Conservation (phyloP, 2,797 vertebrate species). For the Sebastes diploproa region DNA sequence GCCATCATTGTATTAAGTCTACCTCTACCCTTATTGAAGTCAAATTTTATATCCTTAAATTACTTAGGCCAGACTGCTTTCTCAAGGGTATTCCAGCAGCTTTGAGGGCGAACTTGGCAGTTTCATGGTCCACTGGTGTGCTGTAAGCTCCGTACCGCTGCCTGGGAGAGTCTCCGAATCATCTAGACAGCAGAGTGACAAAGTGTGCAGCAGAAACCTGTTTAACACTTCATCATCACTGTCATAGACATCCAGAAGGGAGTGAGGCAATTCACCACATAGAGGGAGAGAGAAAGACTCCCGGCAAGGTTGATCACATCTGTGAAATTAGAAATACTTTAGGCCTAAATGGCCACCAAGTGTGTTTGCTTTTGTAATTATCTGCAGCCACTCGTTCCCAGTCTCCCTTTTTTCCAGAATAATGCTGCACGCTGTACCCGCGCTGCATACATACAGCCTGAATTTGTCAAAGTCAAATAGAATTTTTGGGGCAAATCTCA, state of each 20-base stretch:
- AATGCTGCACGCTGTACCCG: conserved; percentile 32
- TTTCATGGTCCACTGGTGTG: conserved; percentile 68
- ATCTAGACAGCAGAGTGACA: conserved; percentile 62
- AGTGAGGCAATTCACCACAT: conserved; percentile 42
- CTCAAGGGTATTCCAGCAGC: conserved; percentile 68
- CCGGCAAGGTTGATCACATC: conserved; percentile 75
- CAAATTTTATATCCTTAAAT: conserved; percentile 62
- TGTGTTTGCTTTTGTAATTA: conserved; percentile 76
- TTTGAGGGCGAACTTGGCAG: conserved; percentile 67
- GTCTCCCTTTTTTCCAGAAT: conserved; percentile 24
- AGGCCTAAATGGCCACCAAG: conserved; percentile 63
- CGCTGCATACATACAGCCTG: conserved; percentile 40
- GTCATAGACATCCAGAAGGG: conserved; percentile 56
- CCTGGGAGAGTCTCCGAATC: conserved; percentile 49
- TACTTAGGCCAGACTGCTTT: conserved; percentile 53
- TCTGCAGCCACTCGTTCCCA: conserved; percentile 52
- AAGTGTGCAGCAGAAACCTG: conserved; percentile 61
- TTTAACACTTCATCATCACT: conserved; percentile 75
- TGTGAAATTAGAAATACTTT: conserved; percentile 83
- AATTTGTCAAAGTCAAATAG: conserved; percentile 71
- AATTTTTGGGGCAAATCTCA: conserved; percentile 65
- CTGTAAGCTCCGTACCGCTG: conserved; percentile 28
- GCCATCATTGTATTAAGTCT: conserved; percentile 43
- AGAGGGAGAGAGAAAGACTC: conserved; percentile 48
- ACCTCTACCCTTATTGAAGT: conserved; percentile 44